phyloP scores from a whole-genome alignment of 23 tunicate species.

The Styela clava region DNA sequence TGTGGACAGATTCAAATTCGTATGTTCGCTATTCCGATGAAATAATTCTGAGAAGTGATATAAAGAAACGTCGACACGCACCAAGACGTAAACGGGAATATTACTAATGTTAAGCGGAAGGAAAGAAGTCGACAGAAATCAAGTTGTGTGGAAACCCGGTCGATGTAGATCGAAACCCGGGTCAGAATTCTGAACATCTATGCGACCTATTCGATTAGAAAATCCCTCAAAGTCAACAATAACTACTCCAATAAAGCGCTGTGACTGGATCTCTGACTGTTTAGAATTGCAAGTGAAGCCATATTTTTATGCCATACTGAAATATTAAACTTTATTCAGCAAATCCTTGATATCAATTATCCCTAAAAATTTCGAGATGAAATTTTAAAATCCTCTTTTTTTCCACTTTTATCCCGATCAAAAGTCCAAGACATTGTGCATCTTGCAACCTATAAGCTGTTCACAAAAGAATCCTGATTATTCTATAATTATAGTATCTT shows the following conservation, averaged over 20 bases:
- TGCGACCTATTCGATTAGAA: background rate
- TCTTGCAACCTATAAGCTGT: no score
- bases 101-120: background rate
- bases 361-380: no score
- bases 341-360: no score
- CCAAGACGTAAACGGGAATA: background rate
- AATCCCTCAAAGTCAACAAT: background rate
- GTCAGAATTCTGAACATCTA: background rate
- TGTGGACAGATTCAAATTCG: conserved; percentile 35
- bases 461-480: no score
- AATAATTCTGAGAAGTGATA: background rate
- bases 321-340: no score
- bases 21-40: background rate
- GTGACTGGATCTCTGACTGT: background rate
- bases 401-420: no score
- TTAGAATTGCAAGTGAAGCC: background rate
- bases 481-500: no score
- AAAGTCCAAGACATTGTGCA: no score
- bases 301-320: no score
- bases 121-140: background rate
- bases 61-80: background rate
- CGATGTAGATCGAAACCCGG: background rate
- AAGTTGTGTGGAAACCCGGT: background rate
- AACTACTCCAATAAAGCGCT: background rate
- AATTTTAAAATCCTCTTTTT: no score